Percentiles rank a stretch among this genome's conserved stretches.
Conservation (phyloP, 2,113 vertebrate genomes). For the Ctenodactylus gundi region DNA sequence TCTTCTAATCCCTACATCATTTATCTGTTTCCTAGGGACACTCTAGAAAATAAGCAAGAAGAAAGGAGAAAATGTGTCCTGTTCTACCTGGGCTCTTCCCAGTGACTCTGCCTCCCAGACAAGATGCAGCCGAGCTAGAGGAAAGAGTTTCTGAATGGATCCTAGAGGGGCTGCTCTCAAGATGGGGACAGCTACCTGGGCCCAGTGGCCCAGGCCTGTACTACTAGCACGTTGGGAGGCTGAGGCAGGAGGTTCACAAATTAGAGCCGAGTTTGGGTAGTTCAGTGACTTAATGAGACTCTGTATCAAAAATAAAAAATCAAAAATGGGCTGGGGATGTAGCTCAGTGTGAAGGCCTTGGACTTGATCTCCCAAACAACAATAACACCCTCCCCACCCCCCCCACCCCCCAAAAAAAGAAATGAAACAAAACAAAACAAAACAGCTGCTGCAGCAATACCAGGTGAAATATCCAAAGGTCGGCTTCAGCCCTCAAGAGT, state of each 20-base stretch:
- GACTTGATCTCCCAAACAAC: no score
- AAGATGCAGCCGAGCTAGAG: background rate
- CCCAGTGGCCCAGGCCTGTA: no score
- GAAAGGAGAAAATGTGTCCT: background rate
- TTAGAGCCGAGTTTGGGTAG: no score
- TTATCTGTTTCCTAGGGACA: slow-evolving; percentile 1
- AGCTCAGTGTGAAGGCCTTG: no score
- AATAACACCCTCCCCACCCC: no score
- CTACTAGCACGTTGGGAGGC: no score
- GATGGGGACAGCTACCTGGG: background rate
- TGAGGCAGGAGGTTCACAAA: no score
- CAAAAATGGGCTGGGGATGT: no score
- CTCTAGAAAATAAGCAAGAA: background rate
- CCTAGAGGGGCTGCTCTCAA: background rate
- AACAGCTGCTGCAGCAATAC: background rate
- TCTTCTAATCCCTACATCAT: background rate
- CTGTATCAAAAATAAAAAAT: no score
- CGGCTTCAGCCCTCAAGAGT: background rate
- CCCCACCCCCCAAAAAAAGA: no score
- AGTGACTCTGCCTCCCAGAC: background rate
- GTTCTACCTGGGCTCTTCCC: background rate
- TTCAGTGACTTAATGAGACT: no score
- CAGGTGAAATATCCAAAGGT: background rate
- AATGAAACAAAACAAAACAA: no score
- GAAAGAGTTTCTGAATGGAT: background rate